Evolutionary conservation across 92 coral and sea anemone species (phyloP).

Genomic region (Palythoa caribaeorum): DNA sequence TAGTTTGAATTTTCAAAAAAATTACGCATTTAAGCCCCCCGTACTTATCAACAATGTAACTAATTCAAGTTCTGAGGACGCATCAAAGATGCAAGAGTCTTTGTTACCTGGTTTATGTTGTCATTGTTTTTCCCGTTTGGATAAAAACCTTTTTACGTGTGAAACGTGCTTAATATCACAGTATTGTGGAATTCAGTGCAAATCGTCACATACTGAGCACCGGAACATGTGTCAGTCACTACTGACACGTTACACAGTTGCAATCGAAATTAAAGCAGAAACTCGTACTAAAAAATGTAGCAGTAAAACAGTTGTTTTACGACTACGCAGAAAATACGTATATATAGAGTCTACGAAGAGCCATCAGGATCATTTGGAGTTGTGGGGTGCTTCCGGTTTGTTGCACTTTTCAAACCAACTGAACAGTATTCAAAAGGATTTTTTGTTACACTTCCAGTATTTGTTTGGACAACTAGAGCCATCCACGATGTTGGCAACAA

Average conservation of each 20-base stretch:
- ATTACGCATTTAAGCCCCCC: background rate
- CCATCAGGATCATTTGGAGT: background rate
- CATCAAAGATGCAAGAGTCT: background rate
- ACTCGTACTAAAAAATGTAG: background rate
- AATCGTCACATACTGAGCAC: background rate
- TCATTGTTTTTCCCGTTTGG: background rate
- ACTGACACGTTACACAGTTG: background rate
- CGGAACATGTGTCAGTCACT: background rate
- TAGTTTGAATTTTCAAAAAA: background rate
- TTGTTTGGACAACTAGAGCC: background rate
- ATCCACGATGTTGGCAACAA: background rate
- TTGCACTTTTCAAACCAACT: background rate
- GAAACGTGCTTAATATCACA: background rate
- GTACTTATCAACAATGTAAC: background rate
- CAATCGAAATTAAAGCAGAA: background rate
- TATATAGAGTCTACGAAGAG: no score
- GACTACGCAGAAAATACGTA: background rate
- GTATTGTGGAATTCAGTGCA: background rate
- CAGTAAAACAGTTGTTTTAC: background rate
- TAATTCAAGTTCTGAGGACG: background rate
- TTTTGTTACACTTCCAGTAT: background rate
- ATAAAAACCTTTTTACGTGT: background rate
- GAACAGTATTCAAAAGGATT: background rate
- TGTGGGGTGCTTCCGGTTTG: background rate
- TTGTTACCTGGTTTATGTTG: background rate